Conservation (phyloP, 2,888 invertebrate genomes). For the Caenorhabditis virilis region DNA sequence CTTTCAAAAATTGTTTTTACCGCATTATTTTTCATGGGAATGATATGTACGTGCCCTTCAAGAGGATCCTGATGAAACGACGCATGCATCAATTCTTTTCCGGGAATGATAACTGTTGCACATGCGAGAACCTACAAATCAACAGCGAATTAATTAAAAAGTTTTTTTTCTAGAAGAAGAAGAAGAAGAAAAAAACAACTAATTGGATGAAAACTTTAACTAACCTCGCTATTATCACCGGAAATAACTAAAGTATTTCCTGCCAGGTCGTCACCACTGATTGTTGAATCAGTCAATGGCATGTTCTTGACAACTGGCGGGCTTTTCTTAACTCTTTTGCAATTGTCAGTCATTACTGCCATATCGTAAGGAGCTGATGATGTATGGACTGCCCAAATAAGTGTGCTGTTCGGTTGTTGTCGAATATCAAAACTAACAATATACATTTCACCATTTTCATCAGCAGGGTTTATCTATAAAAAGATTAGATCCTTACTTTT, state of each 20-base stretch:
- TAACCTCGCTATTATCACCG: constrained; percentile 37
- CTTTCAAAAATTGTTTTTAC: constrained; percentile 6
- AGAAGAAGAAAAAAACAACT: too few relatives aligned
- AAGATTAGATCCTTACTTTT: not conserved
- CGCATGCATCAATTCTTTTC: constrained; percentile 43
- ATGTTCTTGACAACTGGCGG: constrained; percentile 48
- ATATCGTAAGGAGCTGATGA: constrained; percentile 54
- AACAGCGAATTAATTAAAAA: not conserved
- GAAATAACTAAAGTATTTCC: constrained; percentile 52
- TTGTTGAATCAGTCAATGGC: constrained; percentile 42
- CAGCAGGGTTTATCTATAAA: constrained; percentile 41
- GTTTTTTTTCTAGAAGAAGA: too few relatives aligned
- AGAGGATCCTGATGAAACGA: constrained; percentile 52
- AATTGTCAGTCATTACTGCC: constrained; percentile 57
- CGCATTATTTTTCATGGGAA: constrained; percentile 41
- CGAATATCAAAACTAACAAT: constrained; percentile 49
- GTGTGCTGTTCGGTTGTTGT: constrained; percentile 35
- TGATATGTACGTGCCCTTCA: constrained; percentile 55
- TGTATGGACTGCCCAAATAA: constrained; percentile 46
- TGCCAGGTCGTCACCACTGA: constrained; percentile 36
- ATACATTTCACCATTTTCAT: constrained; percentile 43
- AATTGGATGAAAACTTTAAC: not conserved
- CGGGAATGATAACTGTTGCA: constrained; percentile 52
- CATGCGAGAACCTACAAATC: constrained; percentile 49
- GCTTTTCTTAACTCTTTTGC: constrained; percentile 49